These are phyloP conservation scores for Drosophila suboccidentalis DNA, from an alignment of 2,888 invertebrate species.

Conservation along the genomic window DNA sequence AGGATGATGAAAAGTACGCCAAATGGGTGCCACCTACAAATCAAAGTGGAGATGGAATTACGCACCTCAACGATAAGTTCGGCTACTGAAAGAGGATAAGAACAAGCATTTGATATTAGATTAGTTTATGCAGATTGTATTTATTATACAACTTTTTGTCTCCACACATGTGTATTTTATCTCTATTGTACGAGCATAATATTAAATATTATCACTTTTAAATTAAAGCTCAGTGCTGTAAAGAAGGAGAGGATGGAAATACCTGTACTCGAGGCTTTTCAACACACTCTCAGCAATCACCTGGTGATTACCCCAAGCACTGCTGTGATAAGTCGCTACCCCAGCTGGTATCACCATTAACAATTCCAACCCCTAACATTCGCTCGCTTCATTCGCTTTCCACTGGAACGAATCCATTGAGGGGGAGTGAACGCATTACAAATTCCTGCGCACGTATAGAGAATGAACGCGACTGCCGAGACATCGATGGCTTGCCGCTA, in stretches of 20 bases:
- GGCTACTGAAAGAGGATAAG: slow-evolving; percentile 88
- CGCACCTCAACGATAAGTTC: slow-evolving; percentile 91
- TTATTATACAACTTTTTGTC: neutral
- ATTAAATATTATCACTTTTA: neutral
- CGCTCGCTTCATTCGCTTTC: slow-evolving; percentile 30
- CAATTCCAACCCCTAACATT: slow-evolving; percentile 40
- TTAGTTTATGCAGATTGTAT: neutral
- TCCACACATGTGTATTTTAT: neutral
- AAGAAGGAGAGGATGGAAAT: neutral
- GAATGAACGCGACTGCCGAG: slow-evolving; percentile 61
- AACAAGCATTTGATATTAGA: slow-evolving; percentile 10
- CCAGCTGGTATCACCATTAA: slow-evolving; percentile 14
- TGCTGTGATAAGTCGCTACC: slow-evolving; percentile 27
- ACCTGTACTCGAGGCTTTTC: slow-evolving; percentile 24
- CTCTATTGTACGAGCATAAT: neutral
- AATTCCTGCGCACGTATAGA: slow-evolving; percentile 71
- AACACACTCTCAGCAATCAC: slow-evolving; percentile 26
- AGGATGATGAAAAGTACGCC: slow-evolving; percentile 88
- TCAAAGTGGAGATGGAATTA: slow-evolving; percentile 92
- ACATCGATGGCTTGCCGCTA: slow-evolving; percentile 54
- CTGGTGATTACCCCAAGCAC: slow-evolving; percentile 39
- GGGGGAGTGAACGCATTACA: slow-evolving; percentile 40
- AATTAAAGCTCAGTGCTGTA: slow-evolving; percentile 9
- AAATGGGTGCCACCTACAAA: slow-evolving; percentile 92
- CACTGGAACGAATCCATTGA: slow-evolving; percentile 42